These are phyloP conservation scores for Bombylius discolor DNA, from an alignment of 2,888 invertebrate species.

Conservation along the genomic window DNA sequence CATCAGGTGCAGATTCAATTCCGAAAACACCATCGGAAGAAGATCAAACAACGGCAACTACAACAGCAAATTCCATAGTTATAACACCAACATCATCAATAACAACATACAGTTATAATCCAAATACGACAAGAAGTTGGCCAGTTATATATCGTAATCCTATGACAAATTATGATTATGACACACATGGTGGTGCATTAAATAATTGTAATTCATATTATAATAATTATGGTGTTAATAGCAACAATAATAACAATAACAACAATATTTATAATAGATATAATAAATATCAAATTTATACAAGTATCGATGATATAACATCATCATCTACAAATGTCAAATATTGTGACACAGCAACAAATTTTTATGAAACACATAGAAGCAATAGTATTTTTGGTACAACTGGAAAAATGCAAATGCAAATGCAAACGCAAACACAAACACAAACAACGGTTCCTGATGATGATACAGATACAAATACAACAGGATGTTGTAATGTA, in stretches of 20 bases:
- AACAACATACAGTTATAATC: constrained; percentile 31
- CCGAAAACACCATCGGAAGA: constrained; percentile 18
- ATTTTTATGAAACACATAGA: constrained; percentile 18
- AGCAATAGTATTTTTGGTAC: constrained; percentile 32
- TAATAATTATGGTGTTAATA: background rate
- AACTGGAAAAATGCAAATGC: constrained; percentile 24
- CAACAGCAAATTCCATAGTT: background rate
- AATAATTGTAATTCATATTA: background rate
- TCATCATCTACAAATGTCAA: constrained; percentile 3
- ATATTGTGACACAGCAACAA: constrained; percentile 3
- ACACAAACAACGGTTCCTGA: constrained; percentile 28
- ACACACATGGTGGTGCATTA: constrained; percentile 25
- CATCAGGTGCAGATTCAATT: constrained; percentile 10
- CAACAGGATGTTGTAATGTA: constrained; percentile 27
- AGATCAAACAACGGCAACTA: background rate
- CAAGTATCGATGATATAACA: constrained; percentile 14
- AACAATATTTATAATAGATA: constrained; percentile 17
- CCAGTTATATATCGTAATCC: constrained; percentile 37
- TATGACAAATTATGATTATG: constrained; percentile 27
- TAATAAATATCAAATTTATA: constrained; percentile 7
- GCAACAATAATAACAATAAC: constrained; percentile 15
- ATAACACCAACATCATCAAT: constrained; percentile 12
- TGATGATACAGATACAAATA: constrained; percentile 25
- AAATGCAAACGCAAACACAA: constrained; percentile 17
- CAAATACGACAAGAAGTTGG: constrained; percentile 36